Base-by-base conservation (phyloP, 2,888 invertebrate species). In the Tigriopus californicus region DNA sequence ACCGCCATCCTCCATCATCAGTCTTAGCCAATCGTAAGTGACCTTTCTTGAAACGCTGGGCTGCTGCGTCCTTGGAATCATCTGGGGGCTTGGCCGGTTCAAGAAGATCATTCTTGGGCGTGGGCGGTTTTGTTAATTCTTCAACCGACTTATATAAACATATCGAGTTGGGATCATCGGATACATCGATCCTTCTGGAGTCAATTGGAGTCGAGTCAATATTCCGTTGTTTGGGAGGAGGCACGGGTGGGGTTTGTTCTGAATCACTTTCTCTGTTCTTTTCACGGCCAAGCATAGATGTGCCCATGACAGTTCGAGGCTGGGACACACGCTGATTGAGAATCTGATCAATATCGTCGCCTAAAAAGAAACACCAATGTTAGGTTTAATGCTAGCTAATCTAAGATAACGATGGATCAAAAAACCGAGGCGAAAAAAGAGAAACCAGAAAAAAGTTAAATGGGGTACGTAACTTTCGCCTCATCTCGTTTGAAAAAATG, bases 1-100 rank as follows among this genome's bases (percentile, higher is more conserved):
- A 13, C n/a, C 18, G 20, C 58, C 58, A 58, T 1, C 33, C 20
- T 20, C 58, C 58, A 18, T 49, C 41, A 12, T 58, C 58, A 15
- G 25, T 41, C 40, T 58, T 47, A 10, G 25, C 49, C 15, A 58
- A 40, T 18, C 41, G 25, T 13, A 58, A 25, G 22, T 24, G 24
- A 5, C 58, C 58, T 48, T 49, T 48, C 22, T 58, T 58, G 40
- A 58, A 58, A 22, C 55, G 33, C 55, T 55, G 55, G 25, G 55
- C 25, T 18, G 55, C 33, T 11, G 55, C 18, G 13, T 55, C 15
- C 13, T n/a, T 55, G 1, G 15, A 22, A 41, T n/a, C 18, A n/a
- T 41, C 55, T 20, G 55, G 55, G 12, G 40, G 40, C 20, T 47
- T 49, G 15, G 48, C 25, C 12, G 58, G 58, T 18, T 58, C 58